Evolutionary conservation across 2,888 invertebrate species (phyloP), one percentile per base, ranked within the genome.

Genomic region (Phlogophora meticulosa): DNA sequence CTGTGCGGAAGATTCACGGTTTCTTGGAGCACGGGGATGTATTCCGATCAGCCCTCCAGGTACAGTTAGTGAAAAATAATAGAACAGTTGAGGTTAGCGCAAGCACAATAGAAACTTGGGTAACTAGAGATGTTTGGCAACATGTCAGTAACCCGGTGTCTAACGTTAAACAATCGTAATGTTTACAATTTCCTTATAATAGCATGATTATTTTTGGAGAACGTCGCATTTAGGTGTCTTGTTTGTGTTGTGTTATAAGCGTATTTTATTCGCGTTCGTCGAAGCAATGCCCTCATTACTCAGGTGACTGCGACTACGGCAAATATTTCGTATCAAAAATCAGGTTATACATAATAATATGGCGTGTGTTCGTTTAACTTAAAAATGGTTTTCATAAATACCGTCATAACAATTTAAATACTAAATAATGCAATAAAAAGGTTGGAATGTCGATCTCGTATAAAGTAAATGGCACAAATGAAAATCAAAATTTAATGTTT

Each of bases 31-130:
- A 96, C 78, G 97, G 97, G 60, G 96, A 96, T 78, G 59, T 85
- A 62, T 98, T 97, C 92, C 95, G 97, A 81, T 96, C 96, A 17
- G 96, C 96, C 46, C 72, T 88, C 83, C 94, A 97, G 97, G 98
- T 98, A 96, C 73, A 24, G 62, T 63, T 53, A 43, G 49, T 65
- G 53, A 51, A 58, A 66, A 74, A 82, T 74, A 68, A 66, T 76
- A 52, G 0, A n/a, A 48, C 43, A 72, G 75, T 71, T 65, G 59
- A 20, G 56, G 73, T 46, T 72, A 69, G 48, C 58, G 42, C 53
- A 10, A 73, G 75, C 79, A 82, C 49, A 78, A 76, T 80, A 74
- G 73, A 66, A 66, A 68, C 58, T 63, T 53, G 61, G 59, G 57
- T 75, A 69, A 62, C 57, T 51, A 38, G 51, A 80, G 58, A 69